phyloP scores from a whole-genome alignment of 2,113 vertebrate species.

The Sakesphorus luctuosus region DNA sequence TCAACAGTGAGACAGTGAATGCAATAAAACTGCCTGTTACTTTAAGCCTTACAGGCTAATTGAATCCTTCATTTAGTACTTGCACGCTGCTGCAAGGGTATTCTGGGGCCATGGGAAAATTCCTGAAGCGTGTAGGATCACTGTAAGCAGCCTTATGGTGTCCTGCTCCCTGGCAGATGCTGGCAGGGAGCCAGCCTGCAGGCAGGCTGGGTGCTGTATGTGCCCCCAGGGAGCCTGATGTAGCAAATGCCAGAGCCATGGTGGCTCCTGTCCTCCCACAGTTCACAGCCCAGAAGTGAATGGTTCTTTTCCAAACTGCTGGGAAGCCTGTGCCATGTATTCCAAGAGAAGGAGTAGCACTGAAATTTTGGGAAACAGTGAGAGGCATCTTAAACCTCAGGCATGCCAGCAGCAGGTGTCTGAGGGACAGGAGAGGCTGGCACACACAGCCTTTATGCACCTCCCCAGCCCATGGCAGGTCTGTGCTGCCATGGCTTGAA shows the following conservation, averaged over 20 bases:
- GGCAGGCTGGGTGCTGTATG: rapidly evolving
- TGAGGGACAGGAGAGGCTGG: neutral
- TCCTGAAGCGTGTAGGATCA: neutral
- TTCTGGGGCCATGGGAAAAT: conserved; percentile 29
- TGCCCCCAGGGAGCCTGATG: neutral
- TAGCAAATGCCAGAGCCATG: neutral
- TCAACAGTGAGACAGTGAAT: neutral
- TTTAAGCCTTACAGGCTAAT: neutral
- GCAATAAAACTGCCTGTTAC: neutral
- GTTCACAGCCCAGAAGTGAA: neutral
- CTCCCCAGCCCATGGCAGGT: neutral
- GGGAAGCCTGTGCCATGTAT: neutral
- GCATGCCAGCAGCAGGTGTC: rapidly evolving
- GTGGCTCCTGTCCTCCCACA: neutral
- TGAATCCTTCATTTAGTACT: conserved; percentile 19
- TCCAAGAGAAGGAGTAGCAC: neutral
- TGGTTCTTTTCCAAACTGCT: neutral
- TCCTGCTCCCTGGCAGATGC: neutral
- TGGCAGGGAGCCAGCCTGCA: neutral
- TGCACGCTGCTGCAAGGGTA: neutral
- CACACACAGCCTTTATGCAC: neutral
- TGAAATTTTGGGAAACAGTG: neutral
- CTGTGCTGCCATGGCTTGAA: neutral
- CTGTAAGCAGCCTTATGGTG: neutral
- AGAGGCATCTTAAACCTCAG: neutral